Conservation (phyloP, 2,888 invertebrate species). For the Drosophila meridionalis region DNA sequence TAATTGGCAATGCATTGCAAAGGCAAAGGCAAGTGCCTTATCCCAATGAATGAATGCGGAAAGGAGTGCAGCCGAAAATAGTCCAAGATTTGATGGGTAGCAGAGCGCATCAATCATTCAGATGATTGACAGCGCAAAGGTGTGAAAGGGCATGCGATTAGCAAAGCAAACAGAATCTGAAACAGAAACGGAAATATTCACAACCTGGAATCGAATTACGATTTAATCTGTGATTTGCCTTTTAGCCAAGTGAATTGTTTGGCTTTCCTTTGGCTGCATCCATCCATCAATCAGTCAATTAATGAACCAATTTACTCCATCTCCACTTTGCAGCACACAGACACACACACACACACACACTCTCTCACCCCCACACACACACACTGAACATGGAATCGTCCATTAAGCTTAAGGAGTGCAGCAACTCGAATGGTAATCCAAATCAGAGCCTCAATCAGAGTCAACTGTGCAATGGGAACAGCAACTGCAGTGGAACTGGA, state of each 20-base stretch:
- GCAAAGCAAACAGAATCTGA: too few species aligned
- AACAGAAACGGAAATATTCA: too few species aligned
- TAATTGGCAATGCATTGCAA: conserved; percentile 20
- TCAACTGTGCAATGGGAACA: conserved; percentile 54
- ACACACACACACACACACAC: conserved; percentile 2
- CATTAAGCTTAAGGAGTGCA: conserved; percentile 76
- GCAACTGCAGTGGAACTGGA: conserved; percentile 68
- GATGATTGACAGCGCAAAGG: not conserved
- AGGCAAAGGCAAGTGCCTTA: not conserved
- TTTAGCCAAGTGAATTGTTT: not conserved
- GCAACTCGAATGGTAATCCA: conserved; percentile 57
- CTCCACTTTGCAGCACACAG: conserved; percentile 21
- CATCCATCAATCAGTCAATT: not conserved
- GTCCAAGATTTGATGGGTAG: not conserved
- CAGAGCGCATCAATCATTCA: not conserved
- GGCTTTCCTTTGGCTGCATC: not conserved
- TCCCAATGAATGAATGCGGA: not conserved
- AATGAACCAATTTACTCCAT: conserved; percentile 9
- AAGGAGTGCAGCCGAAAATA: not conserved
- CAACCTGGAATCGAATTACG: too few species aligned
- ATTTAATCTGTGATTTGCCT: too few species aligned
- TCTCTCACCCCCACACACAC: conserved; percentile 7
- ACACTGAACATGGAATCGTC: conserved; percentile 73
- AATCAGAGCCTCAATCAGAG: conserved; percentile 35
- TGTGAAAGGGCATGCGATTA: too few species aligned